These are phyloP conservation scores for Drosophila micromelanica DNA, from an alignment of 1,140 invertebrate species.

Conservation along the genomic window DNA sequence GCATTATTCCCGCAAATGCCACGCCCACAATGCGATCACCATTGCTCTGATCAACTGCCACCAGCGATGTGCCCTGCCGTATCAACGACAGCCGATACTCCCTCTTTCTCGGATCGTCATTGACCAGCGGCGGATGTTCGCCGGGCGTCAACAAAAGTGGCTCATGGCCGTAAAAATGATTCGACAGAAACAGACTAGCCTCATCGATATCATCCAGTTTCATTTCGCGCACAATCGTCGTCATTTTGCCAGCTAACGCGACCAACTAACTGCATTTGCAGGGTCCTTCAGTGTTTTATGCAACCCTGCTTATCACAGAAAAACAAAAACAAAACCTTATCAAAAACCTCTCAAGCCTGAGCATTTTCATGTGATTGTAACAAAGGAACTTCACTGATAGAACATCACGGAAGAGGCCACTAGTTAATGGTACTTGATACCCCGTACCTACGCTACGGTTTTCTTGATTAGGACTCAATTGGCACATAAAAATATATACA, in stretches of 20 bases:
- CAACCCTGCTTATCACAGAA: background rate
- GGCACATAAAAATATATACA: too few relatives aligned
- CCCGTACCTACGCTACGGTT: too few relatives aligned
- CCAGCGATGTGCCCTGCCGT: slow-evolving; percentile 48
- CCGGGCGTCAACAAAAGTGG: slow-evolving; percentile 57
- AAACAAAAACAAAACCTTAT: too few relatives aligned
- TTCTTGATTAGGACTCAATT: too few relatives aligned
- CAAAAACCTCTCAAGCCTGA: too few relatives aligned
- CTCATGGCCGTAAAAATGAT: slow-evolving; percentile 59
- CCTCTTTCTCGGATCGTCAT: slow-evolving; percentile 3
- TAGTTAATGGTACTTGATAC: too few relatives aligned
- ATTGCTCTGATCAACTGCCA: slow-evolving; percentile 43
- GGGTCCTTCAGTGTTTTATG: background rate
- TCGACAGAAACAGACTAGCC: slow-evolving; percentile 41
- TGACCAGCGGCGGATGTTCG: slow-evolving; percentile 8
- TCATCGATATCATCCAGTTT: slow-evolving; percentile 20
- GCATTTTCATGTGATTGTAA: too few relatives aligned
- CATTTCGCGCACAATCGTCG: slow-evolving; percentile 27
- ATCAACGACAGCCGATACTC: slow-evolving; percentile 41
- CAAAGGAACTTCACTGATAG: too few relatives aligned
- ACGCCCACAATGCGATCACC: slow-evolving; percentile 53
- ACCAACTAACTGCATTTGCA: background rate
- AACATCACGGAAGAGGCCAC: too few relatives aligned
- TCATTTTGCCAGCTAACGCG: slow-evolving; percentile 13
- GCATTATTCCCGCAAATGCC: slow-evolving; percentile 28